Evolutionary conservation across 2,888 invertebrate species (phyloP).

Genomic region (Sminthurinus aureus): DNA sequence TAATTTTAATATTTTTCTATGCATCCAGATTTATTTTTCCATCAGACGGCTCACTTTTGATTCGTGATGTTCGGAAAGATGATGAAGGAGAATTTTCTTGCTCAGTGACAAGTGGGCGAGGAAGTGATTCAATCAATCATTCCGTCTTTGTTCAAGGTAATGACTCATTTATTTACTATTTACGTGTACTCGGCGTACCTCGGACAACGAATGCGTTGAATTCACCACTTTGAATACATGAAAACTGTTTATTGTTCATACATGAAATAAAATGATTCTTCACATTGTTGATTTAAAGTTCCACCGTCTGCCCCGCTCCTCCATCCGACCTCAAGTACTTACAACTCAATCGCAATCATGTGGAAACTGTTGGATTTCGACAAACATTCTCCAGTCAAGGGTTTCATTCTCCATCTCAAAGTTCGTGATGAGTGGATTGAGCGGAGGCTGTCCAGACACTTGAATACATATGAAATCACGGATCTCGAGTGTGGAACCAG

Average conservation of each 20-base stretch:
- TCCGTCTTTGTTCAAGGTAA: slow-evolving; percentile 34
- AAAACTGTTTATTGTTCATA: background rate
- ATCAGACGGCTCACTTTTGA: slow-evolving; percentile 65
- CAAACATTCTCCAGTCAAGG: slow-evolving; percentile 71
- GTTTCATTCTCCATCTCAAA: slow-evolving; percentile 74
- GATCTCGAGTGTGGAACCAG: slow-evolving; percentile 76
- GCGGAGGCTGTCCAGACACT: slow-evolving; percentile 71
- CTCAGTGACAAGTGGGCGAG: slow-evolving; percentile 24
- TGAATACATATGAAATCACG: slow-evolving; percentile 73
- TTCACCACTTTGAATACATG: no score
- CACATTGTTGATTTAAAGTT: slow-evolving; percentile 68
- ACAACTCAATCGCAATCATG: slow-evolving; percentile 76
- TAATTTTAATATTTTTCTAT: background rate
- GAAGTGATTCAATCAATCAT: slow-evolving; percentile 34
- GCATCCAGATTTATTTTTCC: background rate
- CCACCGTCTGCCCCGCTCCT: slow-evolving; percentile 78
- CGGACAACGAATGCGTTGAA: no score
- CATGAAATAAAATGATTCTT: background rate
- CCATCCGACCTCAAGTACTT: slow-evolving; percentile 78
- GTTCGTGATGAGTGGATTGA: slow-evolving; percentile 74
- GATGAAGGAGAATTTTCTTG: slow-evolving; percentile 70
- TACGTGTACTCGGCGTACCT: no score
- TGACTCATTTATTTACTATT: background rate
- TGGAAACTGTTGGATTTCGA: slow-evolving; percentile 78
- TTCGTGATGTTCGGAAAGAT: slow-evolving; percentile 61